A percentile compares a stretch with the other conserved stretches of the same genome.
Evolutionary conservation across 1,140 invertebrate genomes (phyloP).

Genomic region (Cherax destructor): DNA sequence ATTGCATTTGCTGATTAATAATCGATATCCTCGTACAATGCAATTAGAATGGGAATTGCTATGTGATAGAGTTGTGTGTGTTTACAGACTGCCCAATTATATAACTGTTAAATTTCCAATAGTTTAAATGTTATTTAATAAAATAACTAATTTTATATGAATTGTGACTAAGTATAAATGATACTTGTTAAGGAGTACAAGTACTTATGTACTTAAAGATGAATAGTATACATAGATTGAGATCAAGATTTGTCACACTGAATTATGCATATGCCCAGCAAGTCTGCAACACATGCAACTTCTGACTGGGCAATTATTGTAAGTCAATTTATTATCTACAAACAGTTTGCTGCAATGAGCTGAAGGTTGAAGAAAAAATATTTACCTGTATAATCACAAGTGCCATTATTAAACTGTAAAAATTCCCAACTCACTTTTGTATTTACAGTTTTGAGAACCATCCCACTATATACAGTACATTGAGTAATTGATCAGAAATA

Average conservation of each 20-base stretch:
- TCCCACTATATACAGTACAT: slow-evolving; percentile 2
- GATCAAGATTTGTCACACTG: slow-evolving; percentile 40
- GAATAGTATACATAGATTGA: slow-evolving; percentile 46
- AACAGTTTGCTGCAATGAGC: background rate
- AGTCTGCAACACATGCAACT: slow-evolving; percentile 5
- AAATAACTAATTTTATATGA: slow-evolving; percentile 24
- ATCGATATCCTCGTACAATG: background rate
- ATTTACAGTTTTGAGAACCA: slow-evolving; percentile 34
- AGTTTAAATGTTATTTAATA: slow-evolving; percentile 8
- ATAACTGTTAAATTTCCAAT: slow-evolving; percentile 9
- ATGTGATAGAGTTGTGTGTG: background rate
- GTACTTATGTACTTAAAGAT: slow-evolving; percentile 8
- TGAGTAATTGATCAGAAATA: too few relatives aligned
- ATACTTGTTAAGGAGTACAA: slow-evolving; percentile 5
- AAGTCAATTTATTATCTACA: background rate
- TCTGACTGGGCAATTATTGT: background rate
- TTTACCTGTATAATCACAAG: background rate
- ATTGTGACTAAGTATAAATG: slow-evolving; percentile 24
- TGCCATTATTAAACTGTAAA: background rate
- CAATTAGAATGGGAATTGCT: background rate
- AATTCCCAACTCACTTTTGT: slow-evolving; percentile 8
- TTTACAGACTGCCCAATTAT: background rate
- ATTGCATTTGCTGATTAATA: background rate
- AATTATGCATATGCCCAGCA: slow-evolving; percentile 11
- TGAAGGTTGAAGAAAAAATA: slow-evolving; percentile 3